phyloP scores from a whole-genome alignment of 2,888 invertebrate genomes.

The Brachyptera putata region DNA sequence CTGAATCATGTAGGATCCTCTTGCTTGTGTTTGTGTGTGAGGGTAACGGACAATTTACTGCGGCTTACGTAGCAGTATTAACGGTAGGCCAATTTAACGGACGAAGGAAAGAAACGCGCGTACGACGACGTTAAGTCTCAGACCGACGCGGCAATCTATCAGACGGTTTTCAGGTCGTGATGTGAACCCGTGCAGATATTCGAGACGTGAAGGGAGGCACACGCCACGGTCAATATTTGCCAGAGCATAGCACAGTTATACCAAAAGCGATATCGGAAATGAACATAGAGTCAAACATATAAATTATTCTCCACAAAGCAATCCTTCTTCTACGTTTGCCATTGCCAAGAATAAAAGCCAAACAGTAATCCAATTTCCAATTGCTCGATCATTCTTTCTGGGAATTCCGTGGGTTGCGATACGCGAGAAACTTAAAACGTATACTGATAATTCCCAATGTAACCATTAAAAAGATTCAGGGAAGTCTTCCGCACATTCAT shows the following conservation, averaged over 20 bases:
- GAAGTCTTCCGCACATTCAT: conserved; percentile 13
- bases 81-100: not conserved
- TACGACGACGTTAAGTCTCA: not conserved
- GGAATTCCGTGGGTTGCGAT: conserved; percentile 13
- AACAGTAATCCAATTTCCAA: conserved; percentile 28
- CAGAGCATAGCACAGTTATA: conserved; percentile 3
- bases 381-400: conserved; percentile 23
- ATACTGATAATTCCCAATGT: conserved; percentile 20
- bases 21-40: not conserved
- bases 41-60: conserved; percentile 4
- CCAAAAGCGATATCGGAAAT: conserved; percentile 27
- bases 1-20: conserved; percentile 1
- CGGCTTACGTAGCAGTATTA: conserved; percentile 18
- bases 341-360: conserved; percentile 27
- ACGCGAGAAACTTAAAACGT: not conserved
- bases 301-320: conserved; percentile 25
- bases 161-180: too few species aligned
- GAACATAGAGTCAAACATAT: conserved; percentile 26
- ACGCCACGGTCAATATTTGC: conserved; percentile 23
- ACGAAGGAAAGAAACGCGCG: conserved; percentile 3
- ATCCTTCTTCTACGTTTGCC: conserved; percentile 21
- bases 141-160: conserved; percentile 16
- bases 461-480: conserved; percentile 15
- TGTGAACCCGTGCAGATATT: not conserved
- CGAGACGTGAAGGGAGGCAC: not conserved